Conservation (phyloP, 2,113 vertebrate species). For the Notarius lentiginosus region DNA sequence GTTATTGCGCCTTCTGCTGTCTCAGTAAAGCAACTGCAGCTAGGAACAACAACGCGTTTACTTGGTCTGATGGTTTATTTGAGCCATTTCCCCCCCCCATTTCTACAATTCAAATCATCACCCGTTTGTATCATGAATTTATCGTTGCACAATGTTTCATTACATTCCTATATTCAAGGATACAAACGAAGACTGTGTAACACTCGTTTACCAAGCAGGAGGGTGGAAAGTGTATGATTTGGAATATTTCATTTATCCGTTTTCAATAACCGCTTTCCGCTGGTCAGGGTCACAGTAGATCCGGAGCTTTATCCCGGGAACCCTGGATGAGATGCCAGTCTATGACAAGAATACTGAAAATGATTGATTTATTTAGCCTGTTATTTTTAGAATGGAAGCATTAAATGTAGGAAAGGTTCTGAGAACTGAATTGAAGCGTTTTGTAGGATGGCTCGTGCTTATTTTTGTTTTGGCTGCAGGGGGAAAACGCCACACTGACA, state of each 20-base stretch:
- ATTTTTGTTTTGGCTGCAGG: slow-evolving; percentile 55
- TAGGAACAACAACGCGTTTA: too few relatives aligned
- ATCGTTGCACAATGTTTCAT: too few relatives aligned
- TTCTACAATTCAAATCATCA: too few relatives aligned
- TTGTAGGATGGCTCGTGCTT: background rate
- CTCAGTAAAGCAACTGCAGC: too few relatives aligned
- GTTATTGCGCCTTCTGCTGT: too few relatives aligned
- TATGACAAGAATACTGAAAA: background rate
- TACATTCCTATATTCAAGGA: too few relatives aligned
- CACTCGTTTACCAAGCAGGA: background rate
- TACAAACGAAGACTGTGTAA: background rate
- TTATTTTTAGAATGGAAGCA: background rate
- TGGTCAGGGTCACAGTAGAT: background rate
- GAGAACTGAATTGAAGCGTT: background rate
- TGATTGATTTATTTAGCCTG: background rate
- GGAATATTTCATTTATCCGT: background rate
- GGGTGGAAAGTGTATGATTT: background rate
- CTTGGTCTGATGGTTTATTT: too few relatives aligned
- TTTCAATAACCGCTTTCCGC: background rate
- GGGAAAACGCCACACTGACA: slow-evolving; percentile 71
- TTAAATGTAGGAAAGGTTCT: background rate
- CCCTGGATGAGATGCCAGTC: background rate
- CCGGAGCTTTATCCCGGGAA: too few relatives aligned
- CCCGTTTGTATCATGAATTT: too few relatives aligned
- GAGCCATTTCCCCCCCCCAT: too few relatives aligned